Conservation (phyloP, 2,888 invertebrate genomes). For the Rhaphigaster nebulosa region DNA sequence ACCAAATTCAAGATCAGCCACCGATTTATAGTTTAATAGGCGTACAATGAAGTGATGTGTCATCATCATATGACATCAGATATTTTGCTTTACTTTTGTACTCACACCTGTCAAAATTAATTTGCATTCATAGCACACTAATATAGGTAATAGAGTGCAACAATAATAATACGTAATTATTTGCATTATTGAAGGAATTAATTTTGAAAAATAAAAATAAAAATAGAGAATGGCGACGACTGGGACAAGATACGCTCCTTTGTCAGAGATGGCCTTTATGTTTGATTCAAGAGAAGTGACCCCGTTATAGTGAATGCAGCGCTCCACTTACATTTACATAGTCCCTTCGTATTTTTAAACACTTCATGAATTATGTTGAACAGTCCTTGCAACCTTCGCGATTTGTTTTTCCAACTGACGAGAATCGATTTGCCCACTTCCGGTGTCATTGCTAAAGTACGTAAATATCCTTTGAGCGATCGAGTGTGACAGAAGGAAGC, state of each 20-base stretch:
- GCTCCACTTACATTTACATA: not conserved
- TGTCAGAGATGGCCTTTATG: not conserved
- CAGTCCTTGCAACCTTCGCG: not conserved
- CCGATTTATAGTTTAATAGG: too few relatives aligned
- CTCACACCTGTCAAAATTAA: too few relatives aligned
- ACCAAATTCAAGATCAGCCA: too few relatives aligned
- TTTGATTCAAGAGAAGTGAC: conserved; percentile 14
- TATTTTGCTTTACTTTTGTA: too few relatives aligned
- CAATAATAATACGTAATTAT: too few relatives aligned
- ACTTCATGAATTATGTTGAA: conserved; percentile 21
- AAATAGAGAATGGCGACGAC: not conserved
- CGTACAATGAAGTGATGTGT: too few relatives aligned
- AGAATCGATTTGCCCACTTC: not conserved
- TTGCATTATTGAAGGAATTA: too few relatives aligned
- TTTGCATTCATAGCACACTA: too few relatives aligned
- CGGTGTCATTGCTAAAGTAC: not conserved
- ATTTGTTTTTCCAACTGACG: not conserved
- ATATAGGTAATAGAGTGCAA: too few relatives aligned
- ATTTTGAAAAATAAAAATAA: too few relatives aligned
- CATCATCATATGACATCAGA: too few relatives aligned
- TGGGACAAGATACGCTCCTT: not conserved
- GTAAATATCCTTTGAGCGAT: not conserved
- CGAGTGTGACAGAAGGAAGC: not conserved
- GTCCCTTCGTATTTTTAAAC: conserved; percentile 8
- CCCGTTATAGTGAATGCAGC: conserved; percentile 6